A percentile compares a stretch with the other conserved stretches of the same genome.
phyloP scores from a whole-genome alignment of 2,113 vertebrate species.

The Clarias gariepinus region DNA sequence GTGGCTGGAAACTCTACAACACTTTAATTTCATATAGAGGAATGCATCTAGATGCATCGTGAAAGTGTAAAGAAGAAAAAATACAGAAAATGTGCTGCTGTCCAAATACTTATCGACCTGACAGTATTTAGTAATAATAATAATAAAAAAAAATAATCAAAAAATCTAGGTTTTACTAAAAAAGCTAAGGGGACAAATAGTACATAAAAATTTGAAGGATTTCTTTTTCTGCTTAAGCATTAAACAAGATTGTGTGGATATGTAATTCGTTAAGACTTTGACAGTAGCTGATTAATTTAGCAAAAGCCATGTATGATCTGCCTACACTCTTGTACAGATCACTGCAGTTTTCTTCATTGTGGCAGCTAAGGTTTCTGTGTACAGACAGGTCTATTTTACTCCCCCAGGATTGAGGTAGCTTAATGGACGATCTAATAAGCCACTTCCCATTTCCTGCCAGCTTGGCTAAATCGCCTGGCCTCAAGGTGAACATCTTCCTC shows the following conservation, averaged over 20 bases:
- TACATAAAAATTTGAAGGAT: not conserved
- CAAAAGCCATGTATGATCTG: slow-evolving; percentile 54
- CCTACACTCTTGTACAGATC: slow-evolving; percentile 60
- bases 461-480: slow-evolving; percentile 36
- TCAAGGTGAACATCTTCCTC: slow-evolving; percentile 48
- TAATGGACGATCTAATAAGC: slow-evolving; percentile 70
- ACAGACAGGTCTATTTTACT: slow-evolving; percentile 63
- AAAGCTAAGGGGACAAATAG: not conserved
- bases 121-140: not conserved
- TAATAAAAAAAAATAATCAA: too few relatives aligned
- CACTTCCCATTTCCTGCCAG: slow-evolving; percentile 63
- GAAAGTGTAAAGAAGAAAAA: too few relatives aligned
- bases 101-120: too few relatives aligned
- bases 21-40: too few relatives aligned
- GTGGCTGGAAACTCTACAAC: too few relatives aligned
- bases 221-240: not conserved
- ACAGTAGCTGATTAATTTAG: slow-evolving; percentile 54
- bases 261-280: not conserved
- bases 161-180: not conserved
- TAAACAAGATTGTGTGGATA: not conserved
- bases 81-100: too few relatives aligned
- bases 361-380: slow-evolving; percentile 57
- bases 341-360: slow-evolving; percentile 60
- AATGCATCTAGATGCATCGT: too few relatives aligned
- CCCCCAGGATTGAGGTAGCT: slow-evolving; percentile 62